Conservation (phyloP, 1,140 invertebrate species). For the Eubasilissa regina region DNA sequence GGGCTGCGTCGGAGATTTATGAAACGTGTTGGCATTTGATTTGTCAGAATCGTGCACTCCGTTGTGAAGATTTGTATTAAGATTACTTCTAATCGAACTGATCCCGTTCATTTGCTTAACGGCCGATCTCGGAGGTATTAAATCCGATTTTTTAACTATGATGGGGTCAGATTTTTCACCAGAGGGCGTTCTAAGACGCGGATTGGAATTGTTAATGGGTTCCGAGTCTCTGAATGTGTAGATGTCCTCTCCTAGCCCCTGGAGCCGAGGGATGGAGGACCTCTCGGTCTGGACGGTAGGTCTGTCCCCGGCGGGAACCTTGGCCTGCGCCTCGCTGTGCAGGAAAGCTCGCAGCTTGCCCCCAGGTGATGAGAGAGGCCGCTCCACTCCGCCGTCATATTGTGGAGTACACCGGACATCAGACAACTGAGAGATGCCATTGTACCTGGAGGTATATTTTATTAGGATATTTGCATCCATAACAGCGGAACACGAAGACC, state of each 20-base stretch:
- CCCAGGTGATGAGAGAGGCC: slow-evolving; percentile 59
- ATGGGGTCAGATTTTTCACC: slow-evolving; percentile 69
- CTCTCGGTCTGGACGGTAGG: background rate
- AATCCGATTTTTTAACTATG: slow-evolving; percentile 64
- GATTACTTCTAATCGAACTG: background rate
- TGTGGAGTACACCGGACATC: slow-evolving; percentile 61
- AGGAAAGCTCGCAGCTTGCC: slow-evolving; percentile 61
- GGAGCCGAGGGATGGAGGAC: slow-evolving; percentile 21
- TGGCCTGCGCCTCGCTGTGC: slow-evolving; percentile 31
- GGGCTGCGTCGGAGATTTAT: background rate
- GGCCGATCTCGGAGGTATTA: background rate
- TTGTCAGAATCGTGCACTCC: slow-evolving; percentile 42
- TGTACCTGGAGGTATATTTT: slow-evolving; percentile 64
- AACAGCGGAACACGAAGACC: background rate
- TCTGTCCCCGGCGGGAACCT: background rate
- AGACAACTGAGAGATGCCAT: slow-evolving; percentile 71
- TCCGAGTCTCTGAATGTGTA: slow-evolving; percentile 56
- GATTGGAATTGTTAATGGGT: slow-evolving; percentile 1
- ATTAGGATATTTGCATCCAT: background rate
- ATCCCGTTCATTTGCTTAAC: slow-evolving; percentile 29
- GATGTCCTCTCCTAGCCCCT: slow-evolving; percentile 50
- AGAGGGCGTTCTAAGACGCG: background rate
- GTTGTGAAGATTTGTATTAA: slow-evolving; percentile 32
- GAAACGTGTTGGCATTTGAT: background rate
- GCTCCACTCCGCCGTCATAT: slow-evolving; percentile 63